Evolutionary conservation across 2,113 vertebrate genomes (phyloP).

Genomic region (Zosterops borbonicus): DNA sequence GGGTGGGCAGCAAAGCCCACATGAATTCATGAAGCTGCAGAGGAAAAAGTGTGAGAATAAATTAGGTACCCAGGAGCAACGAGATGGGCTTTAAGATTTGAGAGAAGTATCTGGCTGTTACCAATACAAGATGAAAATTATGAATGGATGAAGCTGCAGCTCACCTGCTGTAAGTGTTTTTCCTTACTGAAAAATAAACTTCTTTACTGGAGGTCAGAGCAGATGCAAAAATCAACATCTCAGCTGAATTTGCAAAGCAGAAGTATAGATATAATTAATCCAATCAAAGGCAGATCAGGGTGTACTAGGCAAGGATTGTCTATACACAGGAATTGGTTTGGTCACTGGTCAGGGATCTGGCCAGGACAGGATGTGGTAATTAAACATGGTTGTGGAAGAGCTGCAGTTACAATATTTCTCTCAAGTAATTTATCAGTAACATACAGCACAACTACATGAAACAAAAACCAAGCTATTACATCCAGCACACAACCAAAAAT

Average conservation of each 20-base stretch:
- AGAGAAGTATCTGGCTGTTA: neutral
- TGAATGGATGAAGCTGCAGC: neutral
- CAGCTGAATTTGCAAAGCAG: neutral
- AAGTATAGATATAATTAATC: neutral
- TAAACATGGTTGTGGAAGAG: constrained; percentile 24
- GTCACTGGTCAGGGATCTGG: constrained; percentile 25
- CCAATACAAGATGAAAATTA: neutral
- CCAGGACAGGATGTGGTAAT: constrained; percentile 40
- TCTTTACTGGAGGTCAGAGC: neutral
- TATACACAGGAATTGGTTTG: neutral
- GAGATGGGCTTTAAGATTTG: neutral
- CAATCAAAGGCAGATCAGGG: neutral
- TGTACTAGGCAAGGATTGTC: neutral
- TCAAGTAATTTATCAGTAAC: constrained; percentile 62
- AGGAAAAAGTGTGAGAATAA: neutral
- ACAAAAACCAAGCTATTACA: constrained; percentile 25
- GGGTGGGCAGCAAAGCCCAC: neutral
- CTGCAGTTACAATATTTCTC: constrained; percentile 29
- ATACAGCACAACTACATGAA: constrained; percentile 41
- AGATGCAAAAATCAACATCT: neutral
- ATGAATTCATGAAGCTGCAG: neutral
- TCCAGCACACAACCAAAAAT: neutral
- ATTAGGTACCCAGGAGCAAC: neutral
- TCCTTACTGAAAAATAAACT: neutral
- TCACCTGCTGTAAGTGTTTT: neutral